Base-by-base conservation (phyloP, 2,888 invertebrate genomes). In the Falcaria lacertinaria region DNA sequence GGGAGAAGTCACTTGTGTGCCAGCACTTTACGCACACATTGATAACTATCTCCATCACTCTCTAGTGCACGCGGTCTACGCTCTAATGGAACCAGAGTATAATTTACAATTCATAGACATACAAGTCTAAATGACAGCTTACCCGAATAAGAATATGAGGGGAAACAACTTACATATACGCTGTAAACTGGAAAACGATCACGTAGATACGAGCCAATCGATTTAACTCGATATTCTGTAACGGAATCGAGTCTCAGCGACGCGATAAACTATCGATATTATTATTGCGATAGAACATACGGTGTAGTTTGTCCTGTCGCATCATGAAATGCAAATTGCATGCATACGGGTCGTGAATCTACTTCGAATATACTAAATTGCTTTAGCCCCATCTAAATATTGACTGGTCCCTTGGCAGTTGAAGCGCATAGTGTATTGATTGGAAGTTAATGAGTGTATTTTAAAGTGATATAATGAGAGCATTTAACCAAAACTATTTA, bases 341-440 rank as follows among this genome's bases (percentile, higher is more conserved):
- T 61, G 62, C 65, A 67, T 64, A 67, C 60, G 62, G 59, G 14
- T 60, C 57, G 48, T 53, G 53, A 57, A 54, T 51, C 56, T 54
- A 64, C 58, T 57, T 61, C 58, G 49, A 57, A 73, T 66, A 74
- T 70, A 70, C 74, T 72, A 72, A 69, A 75, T 74, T 74, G 72
- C 72, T 65, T 69, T 55, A 48, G 50, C 48, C 53, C 45, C 46
- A 64, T 68, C 67, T 69, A 63, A 69, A 69, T 67, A 70, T 69
- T 60, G 61, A 57, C 59, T 62, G 52, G 47, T 51, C 48, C 55
- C 48, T 35, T 32, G 39, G 46, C 41, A 48, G 39, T 39, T 49
- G 42, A 46, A 52, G 53, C 50, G 47, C 46, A 48, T 40, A 39
- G 15, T 28, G 22, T 44, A 33, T 46, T 43, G 44, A 49, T 52